Evolutionary conservation across 2,113 vertebrate genomes (phyloP).

Genomic region (Phaethon lepturus): DNA sequence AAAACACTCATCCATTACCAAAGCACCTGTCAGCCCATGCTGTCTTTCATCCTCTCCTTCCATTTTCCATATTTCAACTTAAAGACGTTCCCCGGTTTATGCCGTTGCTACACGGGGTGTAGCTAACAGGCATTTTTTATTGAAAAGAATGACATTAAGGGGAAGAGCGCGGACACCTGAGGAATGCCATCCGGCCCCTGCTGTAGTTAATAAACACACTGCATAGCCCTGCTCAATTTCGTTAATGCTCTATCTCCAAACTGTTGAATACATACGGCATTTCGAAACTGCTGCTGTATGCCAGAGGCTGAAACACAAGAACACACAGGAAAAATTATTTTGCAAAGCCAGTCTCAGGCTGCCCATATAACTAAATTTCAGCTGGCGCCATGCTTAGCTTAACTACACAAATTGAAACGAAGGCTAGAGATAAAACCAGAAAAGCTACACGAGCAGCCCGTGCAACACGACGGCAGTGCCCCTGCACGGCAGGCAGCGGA

Average conservation of each 20-base stretch:
- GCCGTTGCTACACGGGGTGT: background rate
- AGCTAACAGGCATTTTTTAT: rapidly evolving
- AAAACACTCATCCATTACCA: background rate
- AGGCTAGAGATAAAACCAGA: background rate
- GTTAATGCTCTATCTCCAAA: background rate
- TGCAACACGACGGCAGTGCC: background rate
- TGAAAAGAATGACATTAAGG: background rate
- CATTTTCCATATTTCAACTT: background rate
- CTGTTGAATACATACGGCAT: background rate
- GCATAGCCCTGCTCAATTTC: background rate
- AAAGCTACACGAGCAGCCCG: background rate
- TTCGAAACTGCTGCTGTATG: background rate
- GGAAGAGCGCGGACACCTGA: background rate
- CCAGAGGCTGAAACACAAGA: background rate
- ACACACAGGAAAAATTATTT: background rate
- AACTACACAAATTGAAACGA: background rate
- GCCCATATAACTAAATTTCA: background rate
- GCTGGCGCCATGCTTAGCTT: background rate
- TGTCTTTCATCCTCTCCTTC: background rate
- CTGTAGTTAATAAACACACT: background rate
- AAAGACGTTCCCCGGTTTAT: background rate
- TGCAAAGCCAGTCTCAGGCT: background rate
- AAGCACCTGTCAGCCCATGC: background rate
- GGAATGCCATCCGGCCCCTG: background rate
- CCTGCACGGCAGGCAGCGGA: background rate